phyloP scores from a whole-genome alignment of 2,113 vertebrate genomes.

The Chrysochloris asiatica region DNA sequence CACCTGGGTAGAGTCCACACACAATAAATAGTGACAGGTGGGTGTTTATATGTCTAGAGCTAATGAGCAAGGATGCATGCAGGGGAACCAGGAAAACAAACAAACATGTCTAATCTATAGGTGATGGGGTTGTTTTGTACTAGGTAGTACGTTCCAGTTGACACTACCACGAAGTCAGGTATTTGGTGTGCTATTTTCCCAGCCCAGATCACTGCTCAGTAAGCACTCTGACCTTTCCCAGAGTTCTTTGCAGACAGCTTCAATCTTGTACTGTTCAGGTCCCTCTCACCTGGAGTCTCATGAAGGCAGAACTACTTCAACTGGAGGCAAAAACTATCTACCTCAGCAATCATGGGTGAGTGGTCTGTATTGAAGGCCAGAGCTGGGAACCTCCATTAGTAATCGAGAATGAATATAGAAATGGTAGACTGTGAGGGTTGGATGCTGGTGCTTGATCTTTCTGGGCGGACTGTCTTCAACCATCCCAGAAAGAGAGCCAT shows the following conservation, averaged over 20 bases:
- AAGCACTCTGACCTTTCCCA: background rate
- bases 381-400: background rate
- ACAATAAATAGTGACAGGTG: too few species aligned
- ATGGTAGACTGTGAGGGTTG: background rate
- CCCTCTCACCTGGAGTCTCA: background rate
- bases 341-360: background rate
- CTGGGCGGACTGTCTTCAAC: background rate
- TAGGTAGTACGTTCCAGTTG: background rate
- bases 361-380: rapidly evolving
- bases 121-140: too few species aligned
- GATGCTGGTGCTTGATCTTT: background rate
- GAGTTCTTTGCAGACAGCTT: background rate
- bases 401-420: background rate
- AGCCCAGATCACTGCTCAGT: background rate
- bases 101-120: too few species aligned
- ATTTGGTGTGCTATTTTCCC: background rate
- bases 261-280: background rate
- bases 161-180: background rate
- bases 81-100: too few species aligned
- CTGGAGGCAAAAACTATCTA: background rate
- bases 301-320: background rate
- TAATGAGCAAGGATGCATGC: too few species aligned
- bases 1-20: background rate
- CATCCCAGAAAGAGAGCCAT: background rate
- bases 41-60: too few species aligned